Conservation (phyloP, 2,113 vertebrate genomes). For the Oceanites oceanicus region DNA sequence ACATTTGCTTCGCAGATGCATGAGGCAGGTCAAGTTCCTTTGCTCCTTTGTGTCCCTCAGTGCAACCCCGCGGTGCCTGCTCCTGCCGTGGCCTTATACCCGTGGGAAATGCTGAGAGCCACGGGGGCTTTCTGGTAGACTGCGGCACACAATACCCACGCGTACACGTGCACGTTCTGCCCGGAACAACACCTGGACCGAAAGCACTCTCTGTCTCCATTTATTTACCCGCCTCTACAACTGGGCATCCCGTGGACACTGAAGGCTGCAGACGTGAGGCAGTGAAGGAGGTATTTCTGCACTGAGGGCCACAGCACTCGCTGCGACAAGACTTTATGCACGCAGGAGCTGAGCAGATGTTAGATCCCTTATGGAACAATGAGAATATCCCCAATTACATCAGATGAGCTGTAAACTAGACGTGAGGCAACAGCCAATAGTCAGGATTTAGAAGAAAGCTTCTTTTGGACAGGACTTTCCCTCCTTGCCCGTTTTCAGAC, state of each 20-base stretch:
- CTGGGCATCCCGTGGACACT: not conserved
- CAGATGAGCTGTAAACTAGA: not conserved
- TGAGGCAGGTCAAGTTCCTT: not conserved
- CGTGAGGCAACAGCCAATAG: not conserved
- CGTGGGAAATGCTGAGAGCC: not conserved
- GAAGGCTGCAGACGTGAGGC: not conserved
- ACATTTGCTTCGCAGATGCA: not conserved
- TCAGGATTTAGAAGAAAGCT: not conserved
- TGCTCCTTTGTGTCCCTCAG: fast-evolving
- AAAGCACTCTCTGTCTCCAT: not conserved
- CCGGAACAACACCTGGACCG: not conserved
- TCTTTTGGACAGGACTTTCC: not conserved
- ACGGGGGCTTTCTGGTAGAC: not conserved
- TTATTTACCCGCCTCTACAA: not conserved
- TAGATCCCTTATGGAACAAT: not conserved
- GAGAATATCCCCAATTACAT: not conserved
- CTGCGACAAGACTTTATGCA: not conserved
- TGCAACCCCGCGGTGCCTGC: fast-evolving
- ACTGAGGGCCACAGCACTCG: not conserved
- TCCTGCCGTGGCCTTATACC: not conserved
- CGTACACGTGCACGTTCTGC: fast-evolving
- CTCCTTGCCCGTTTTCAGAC: not conserved
- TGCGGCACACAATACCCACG: not conserved
- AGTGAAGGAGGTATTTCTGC: not conserved
- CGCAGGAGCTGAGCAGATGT: not conserved